Base-by-base conservation (phyloP, 2,797 vertebrate species). In the Myotis myotis region DNA sequence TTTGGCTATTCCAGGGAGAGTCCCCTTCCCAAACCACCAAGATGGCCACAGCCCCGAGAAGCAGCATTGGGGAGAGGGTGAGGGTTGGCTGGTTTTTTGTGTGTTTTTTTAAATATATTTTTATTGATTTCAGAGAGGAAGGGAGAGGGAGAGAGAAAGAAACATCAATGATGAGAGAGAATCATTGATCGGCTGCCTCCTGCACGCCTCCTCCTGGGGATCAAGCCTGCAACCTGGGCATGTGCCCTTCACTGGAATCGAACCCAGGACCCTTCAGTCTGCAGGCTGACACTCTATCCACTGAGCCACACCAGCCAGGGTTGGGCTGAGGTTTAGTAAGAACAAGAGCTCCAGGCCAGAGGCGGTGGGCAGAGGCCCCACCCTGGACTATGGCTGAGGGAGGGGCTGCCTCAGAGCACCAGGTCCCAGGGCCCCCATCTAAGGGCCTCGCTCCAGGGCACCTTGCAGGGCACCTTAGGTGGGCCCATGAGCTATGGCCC, bases 311-410 rank as follows among this genome's bases (percentile, higher is more conserved):
- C 25, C 25, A 6, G 57, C 25, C 57, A 60, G 57, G 13, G 25
- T 25, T 13, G 25, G 89, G 49, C 16, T 76, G 60, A 60, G 82
- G 81, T 76, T 96, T 92, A 93, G 75, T 82, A 80, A 89, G 64
- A 95, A 83, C 84, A 44, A 90, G 51, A 92, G 96, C 53, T 91
- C 60, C 5, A 17, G 83, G 71, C 47, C 33, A 25, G 47, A 83
- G 66, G 64, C 6, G 93, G 23, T 22, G 70, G 53, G 71, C 33
- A 71, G 70, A 60, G 36, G 36, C 78, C 76, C 93, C 81, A 71
- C 93, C 91, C 84, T 41, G 91, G 33, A 84, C 66, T 75, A 72
- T 38, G 89, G 78, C 70, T 33, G 71, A 84, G 33, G 22, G 79
- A 90, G 57, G 49, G 57, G 71, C 74, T 74, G 71, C 79, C 83